Conservation (phyloP, 2,113 vertebrate genomes). For the Gavia stellata region DNA sequence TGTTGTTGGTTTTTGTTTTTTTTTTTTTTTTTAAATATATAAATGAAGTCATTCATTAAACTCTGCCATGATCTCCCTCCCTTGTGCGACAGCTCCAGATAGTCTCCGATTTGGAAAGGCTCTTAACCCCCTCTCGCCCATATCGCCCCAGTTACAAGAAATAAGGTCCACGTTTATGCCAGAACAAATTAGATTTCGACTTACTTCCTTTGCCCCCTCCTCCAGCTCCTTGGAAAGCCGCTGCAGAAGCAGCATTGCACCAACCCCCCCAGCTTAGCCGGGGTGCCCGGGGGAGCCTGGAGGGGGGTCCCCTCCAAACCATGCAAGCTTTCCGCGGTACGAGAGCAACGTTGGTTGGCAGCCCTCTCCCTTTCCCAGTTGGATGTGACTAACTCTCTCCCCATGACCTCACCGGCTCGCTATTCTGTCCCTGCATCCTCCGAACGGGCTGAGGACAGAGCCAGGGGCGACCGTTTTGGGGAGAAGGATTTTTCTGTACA, state of each 20-base stretch:
- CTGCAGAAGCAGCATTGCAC: neutral
- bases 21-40: constrained; percentile 50
- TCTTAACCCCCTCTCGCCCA: neutral
- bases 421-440: constrained; percentile 66
- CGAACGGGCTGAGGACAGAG: constrained; percentile 21
- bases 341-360: neutral
- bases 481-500: neutral
- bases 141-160: neutral
- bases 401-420: constrained; percentile 72
- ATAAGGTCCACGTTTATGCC: neutral
- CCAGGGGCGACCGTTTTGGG: neutral
- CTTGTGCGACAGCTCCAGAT: constrained; percentile 19
- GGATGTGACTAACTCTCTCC: constrained; percentile 66
- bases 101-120: neutral
- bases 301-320: neutral
- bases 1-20: neutral
- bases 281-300: neutral
- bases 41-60: constrained; percentile 71
- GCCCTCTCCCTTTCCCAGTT: constrained; percentile 20
- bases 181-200: neutral
- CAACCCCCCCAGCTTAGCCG: neutral
- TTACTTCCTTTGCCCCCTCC: neutral
- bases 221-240: neutral
- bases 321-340: neutral
- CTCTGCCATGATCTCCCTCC: constrained; percentile 35